Evolutionary conservation across 2,113 vertebrate genomes (phyloP).

Genomic region (Salvator merianae): DNA sequence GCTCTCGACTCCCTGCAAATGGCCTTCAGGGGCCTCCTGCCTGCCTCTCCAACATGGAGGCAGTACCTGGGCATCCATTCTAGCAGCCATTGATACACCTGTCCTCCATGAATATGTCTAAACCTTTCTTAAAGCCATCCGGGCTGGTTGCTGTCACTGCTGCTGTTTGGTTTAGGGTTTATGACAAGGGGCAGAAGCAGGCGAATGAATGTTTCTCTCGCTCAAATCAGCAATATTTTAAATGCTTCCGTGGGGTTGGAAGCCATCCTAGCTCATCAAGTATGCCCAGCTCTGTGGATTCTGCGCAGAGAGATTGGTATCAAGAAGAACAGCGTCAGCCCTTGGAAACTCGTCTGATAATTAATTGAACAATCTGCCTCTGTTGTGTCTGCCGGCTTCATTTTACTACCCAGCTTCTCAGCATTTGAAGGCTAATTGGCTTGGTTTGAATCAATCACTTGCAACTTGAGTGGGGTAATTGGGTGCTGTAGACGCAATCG

Average conservation of each 20-base stretch:
- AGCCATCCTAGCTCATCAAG: background rate
- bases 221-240: background rate
- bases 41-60: no score
- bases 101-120: no score
- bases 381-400: conserved; percentile 27
- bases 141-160: no score
- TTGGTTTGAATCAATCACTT: conserved; percentile 65
- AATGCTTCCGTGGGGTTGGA: background rate
- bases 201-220: no score
- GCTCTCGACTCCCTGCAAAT: no score
- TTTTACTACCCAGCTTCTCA: conserved; percentile 46
- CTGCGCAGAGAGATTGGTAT: conserved; percentile 10
- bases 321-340: background rate
- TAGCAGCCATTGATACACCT: no score
- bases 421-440: conserved; percentile 62
- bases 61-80: no score
- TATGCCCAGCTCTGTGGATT: background rate
- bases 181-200: no score
- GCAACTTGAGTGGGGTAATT: conserved; percentile 66
- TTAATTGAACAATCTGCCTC: background rate
- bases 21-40: no score
- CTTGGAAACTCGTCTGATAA: background rate
- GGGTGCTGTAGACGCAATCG: conserved; percentile 68
- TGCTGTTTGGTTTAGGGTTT: no score
- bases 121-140: no score